Evolutionary conservation across 92 coral and sea anemone genomes (phyloP), one percentile per base, ranked within the genome.

Genomic region (Zoanthus sociatus): DNA sequence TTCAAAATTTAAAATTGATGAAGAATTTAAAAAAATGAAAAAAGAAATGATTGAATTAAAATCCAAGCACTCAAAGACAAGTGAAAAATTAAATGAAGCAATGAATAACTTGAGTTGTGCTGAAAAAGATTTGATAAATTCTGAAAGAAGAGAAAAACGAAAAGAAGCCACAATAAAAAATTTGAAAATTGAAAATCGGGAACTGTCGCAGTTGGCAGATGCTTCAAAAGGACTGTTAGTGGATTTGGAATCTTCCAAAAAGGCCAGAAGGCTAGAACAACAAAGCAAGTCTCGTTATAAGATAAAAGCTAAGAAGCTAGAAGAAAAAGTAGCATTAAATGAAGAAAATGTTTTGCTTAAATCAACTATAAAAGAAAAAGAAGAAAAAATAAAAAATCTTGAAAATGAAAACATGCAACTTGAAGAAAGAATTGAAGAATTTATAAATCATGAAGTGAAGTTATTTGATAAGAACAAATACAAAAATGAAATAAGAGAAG

Each of bases 331-430:
- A 16, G 42, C 51, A 13, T 15, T 55, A 37, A 73, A 44, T 73
- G 55, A 73, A 73, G 53, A 73, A 73, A 73, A 44, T 45, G 32
- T 31, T 73, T 73, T 73, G 77, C 77, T 69, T 69, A 26, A 69
- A 26, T 69, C 73, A 26, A 69, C 45, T 32, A 69, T 69, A 32
- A 69, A 69, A 69, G 73, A 69, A 69, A 69, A 30, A 69, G 73
- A 69, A 69, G 45, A 69, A 69, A 32, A 18, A 66, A 69, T 69
- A 18, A 18, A 47, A 47, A 53, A 74, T 4, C 78, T 74, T 7
- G 48, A 73, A 73, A 73, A 16, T 73, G 78, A 73, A n/a, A 73
- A 45, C 45, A 73, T 17, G 33, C 32, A 73, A n/a, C 33, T 73
- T 32, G 78, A 73, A 46, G 78, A 73, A 18, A 72, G 53, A 72